These are phyloP conservation scores for Loxodonta africana DNA, from an alignment of 2,113 vertebrate genomes.

Conservation along the genomic window DNA sequence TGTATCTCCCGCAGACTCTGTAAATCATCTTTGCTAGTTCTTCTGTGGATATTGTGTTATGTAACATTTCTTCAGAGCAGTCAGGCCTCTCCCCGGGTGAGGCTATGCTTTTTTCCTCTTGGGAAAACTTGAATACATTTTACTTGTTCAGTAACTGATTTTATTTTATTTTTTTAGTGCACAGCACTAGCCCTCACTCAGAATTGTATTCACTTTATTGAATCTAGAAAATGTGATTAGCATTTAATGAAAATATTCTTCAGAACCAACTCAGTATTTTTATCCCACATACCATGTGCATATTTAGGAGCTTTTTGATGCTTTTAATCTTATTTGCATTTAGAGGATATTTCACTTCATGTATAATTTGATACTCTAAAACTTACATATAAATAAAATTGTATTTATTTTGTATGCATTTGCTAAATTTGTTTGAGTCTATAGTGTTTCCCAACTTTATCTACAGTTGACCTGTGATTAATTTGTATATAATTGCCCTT, in stretches of 20 bases:
- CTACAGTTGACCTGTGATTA: slow-evolving; percentile 21
- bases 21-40: slow-evolving; percentile 26
- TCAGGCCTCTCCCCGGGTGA: slow-evolving; percentile 42
- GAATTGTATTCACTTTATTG: slow-evolving; percentile 25
- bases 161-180: slow-evolving; percentile 57
- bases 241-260: not conserved
- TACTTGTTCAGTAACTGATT: slow-evolving; percentile 39
- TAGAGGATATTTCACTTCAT: not conserved
- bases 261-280: not conserved
- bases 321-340: not conserved
- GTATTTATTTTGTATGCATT: not conserved
- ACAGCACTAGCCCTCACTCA: not conserved
- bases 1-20: not conserved
- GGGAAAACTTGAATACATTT: slow-evolving; percentile 64
- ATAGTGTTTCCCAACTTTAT: slow-evolving; percentile 38
- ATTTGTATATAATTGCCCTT: slow-evolving; percentile 53
- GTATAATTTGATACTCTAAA: not conserved
- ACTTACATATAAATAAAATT: not conserved
- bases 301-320: not conserved
- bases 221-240: slow-evolving; percentile 16
- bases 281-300: not conserved
- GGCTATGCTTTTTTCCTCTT: not conserved
- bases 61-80: slow-evolving; percentile 55
- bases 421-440: slow-evolving; percentile 47
- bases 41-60: not conserved